These are phyloP conservation scores for Acanthosepion lycidas DNA, from an alignment of 2,888 invertebrate genomes.

Conservation along the genomic window DNA sequence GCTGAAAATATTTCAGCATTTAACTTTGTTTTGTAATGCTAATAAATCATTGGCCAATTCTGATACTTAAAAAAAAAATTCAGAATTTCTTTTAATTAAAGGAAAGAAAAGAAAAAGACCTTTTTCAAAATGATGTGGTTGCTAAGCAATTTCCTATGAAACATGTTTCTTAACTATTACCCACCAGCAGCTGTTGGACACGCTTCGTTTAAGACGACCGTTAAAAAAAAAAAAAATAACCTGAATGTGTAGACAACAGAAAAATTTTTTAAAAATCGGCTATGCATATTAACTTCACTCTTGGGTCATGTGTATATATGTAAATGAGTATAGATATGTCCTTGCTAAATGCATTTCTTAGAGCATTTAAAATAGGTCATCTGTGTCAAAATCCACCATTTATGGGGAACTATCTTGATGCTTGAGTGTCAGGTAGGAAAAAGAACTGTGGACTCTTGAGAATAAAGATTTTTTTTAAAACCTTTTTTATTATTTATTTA, in stretches of 20 bases:
- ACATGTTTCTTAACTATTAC: background rate
- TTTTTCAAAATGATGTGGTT: background rate
- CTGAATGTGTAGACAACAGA: no score
- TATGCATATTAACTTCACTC: background rate
- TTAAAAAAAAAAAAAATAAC: background rate
- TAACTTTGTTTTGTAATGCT: no score
- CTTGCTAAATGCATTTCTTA: background rate
- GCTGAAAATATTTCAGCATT: no score
- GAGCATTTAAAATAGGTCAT: background rate
- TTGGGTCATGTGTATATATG: background rate
- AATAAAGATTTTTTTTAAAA: no score
- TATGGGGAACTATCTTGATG: no score
- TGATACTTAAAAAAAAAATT: background rate
- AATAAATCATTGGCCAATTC: no score
- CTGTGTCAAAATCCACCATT: background rate
- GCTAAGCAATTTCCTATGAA: background rate
- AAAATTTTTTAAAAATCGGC: background rate
- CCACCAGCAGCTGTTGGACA: slow-evolving; percentile 9
- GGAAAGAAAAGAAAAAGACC: background rate
- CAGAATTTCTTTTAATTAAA: background rate
- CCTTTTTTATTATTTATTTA: no score
- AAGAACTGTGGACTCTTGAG: no score
- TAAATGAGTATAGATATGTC: background rate
- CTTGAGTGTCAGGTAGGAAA: no score
- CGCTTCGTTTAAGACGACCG: background rate